Evolutionary conservation across 2,888 invertebrate species (phyloP).

Genomic region (Meiosimyza platycephala): DNA sequence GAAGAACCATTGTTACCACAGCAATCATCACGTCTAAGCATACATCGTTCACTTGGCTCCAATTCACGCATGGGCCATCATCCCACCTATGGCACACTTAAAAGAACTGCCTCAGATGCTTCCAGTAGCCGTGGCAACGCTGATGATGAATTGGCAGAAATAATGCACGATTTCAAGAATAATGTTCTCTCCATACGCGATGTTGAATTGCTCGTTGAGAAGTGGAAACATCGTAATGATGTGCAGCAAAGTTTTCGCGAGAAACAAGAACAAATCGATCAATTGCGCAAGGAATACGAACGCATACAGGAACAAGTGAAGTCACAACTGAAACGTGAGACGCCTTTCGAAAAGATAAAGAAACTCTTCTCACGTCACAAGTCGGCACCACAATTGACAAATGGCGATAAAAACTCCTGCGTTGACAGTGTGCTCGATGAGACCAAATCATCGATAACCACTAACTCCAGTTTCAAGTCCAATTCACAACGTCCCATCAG

Average conservation of each 20-base stretch:
- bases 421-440: conserved; percentile 60
- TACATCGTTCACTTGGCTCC: conserved; percentile 52
- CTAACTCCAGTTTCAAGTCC: conserved; percentile 62
- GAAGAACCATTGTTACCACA: conserved; percentile 50
- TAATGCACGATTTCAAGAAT: conserved; percentile 89
- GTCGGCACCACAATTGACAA: conserved; percentile 56
- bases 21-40: conserved; percentile 47
- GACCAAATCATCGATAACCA: conserved; percentile 64
- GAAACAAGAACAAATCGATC: conserved; percentile 83
- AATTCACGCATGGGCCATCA: conserved; percentile 49
- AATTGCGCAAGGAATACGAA: conserved; percentile 85
- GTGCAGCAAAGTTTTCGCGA: conserved; percentile 88
- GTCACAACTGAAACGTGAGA: conserved; percentile 79
- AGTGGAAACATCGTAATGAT: conserved; percentile 88
- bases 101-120: conserved; percentile 64
- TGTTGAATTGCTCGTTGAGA: conserved; percentile 85
- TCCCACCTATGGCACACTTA: conserved; percentile 60
- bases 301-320: conserved; percentile 83
- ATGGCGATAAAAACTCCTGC: conserved; percentile 52
- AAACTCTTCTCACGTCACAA: conserved; percentile 79
- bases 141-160: conserved; percentile 84
- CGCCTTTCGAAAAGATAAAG: conserved; percentile 83
- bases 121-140: conserved; percentile 62
- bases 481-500: conserved; percentile 73
- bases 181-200: conserved; percentile 87